phyloP scores from a whole-genome alignment of 2,113 vertebrate genomes.

The Cololabis saira region DNA sequence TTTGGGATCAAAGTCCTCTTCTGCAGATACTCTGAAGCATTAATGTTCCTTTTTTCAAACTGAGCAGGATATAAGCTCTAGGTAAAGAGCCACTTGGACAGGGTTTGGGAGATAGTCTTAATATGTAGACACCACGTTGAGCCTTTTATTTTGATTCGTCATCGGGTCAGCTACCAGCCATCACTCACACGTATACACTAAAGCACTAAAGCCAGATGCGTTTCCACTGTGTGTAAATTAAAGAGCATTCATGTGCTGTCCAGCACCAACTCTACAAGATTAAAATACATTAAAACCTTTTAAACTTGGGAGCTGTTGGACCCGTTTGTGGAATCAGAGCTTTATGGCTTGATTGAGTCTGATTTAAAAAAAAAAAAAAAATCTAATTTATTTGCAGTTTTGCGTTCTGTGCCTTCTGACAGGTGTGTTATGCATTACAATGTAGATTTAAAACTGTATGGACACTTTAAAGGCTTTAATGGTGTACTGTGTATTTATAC shows the following conservation, averaged over 20 bases:
- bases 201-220: background rate
- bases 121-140: slow-evolving; percentile 14
- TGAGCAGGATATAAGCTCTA: background rate
- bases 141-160: slow-evolving; percentile 25
- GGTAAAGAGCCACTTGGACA: background rate
- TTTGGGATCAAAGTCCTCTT: slow-evolving; percentile 24
- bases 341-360: background rate
- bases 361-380: background rate
- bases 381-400: background rate
- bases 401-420: background rate
- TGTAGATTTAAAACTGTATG: background rate
- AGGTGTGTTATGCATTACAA: no score
- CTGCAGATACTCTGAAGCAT: slow-evolving; percentile 3
- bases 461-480: no score
- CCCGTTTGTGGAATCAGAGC: background rate
- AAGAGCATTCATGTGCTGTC: slow-evolving; percentile 1
- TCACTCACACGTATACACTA: no score
- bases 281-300: background rate
- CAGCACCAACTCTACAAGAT: background rate
- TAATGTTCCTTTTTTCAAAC: slow-evolving; percentile 19
- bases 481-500: background rate
- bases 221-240: background rate
- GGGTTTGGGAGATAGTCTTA: slow-evolving; percentile 37
- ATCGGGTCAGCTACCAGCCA: background rate
- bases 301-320: background rate